Evolutionary conservation across 1,140 invertebrate species (phyloP), one percentile per base, ranked within the genome.

Genomic region (Hyphantria cunea): DNA sequence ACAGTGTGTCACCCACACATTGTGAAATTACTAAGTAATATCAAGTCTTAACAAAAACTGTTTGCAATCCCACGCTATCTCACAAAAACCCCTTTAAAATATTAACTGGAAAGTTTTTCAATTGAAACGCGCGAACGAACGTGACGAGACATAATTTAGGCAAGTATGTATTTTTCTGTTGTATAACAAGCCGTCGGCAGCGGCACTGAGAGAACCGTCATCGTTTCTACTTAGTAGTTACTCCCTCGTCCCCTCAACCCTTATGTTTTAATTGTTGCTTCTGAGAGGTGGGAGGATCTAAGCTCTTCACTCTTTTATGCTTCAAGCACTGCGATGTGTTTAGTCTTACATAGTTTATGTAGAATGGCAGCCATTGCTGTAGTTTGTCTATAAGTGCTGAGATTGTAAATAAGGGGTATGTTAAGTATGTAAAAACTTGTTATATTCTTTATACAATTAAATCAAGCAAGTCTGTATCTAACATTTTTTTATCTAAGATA

Each of bases 221-320:
- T 84, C 69, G 74, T 70, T 78, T 82, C 79, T 80, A 88, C 85
- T 90, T 64, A 86, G 82, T 85, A 83, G 76, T 78, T 77, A 72
- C 77, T 70, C 74, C 77, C 78, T 74, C 72, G 59, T 73, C 76
- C 76, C 73, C 74, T 78, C 64, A 14, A 68, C 74, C 82, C 82
- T 87, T 77, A 80, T 80, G 83, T 82, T 87, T 87, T 90, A 90
- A 90, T 90, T 89, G 84, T 87, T 82, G 81, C 82, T 72, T 66
- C 74, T 86, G 78, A 88, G 84, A 80, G 84, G 78, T 88, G 82
- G 84, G 85, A 81, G 85, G 80, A 78, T 81, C 81, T 76, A 71
- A 74, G 70, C 80, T 74, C 77, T 80, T 65, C 78, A 76, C 78
- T 81, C 80, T 80, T 76, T 80, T 80, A 81, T 82, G 72, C 76